phyloP scores from a whole-genome alignment of 2,888 invertebrate species.

The Philereme vetulata region DNA sequence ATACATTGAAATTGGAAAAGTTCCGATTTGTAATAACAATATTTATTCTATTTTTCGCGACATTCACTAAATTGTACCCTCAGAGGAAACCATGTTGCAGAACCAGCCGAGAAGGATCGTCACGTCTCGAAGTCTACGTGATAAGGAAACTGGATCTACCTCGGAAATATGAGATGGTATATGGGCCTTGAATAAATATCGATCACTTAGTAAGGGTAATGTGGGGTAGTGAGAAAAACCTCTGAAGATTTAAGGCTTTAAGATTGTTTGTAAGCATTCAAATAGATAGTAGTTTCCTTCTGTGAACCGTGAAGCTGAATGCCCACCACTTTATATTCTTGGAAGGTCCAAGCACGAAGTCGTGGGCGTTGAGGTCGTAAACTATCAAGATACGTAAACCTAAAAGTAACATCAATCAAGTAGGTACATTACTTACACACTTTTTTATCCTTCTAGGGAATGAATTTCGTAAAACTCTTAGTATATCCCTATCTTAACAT shows the following conservation, averaged over 20 bases:
- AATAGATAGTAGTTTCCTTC: no score
- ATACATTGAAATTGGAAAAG: constrained; percentile 8
- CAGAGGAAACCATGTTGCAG: constrained; percentile 20
- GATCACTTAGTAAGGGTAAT: constrained; percentile 15
- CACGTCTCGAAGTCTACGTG: constrained; percentile 31
- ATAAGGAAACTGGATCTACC: constrained; percentile 30
- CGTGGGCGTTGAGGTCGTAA: no score
- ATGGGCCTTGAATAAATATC: constrained; percentile 26
- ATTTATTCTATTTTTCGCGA: constrained; percentile 15
- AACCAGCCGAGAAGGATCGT: constrained; percentile 27
- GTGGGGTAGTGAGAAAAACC: neutral
- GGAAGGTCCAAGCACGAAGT: no score
- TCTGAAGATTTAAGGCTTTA: neutral
- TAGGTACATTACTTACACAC: no score
- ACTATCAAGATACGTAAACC: no score
- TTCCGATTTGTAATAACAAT: constrained; percentile 5
- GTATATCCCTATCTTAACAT: no score
- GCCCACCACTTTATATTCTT: no score
- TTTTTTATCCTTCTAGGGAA: no score
- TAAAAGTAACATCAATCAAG: no score
- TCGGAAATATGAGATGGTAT: constrained; percentile 27
- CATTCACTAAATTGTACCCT: constrained; percentile 23
- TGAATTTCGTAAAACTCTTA: no score
- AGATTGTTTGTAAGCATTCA: no score
- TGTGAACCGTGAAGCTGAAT: no score